These are phyloP conservation scores for Botia kubotai DNA, from an alignment of 2,797 vertebrate species.

Conservation along the genomic window DNA sequence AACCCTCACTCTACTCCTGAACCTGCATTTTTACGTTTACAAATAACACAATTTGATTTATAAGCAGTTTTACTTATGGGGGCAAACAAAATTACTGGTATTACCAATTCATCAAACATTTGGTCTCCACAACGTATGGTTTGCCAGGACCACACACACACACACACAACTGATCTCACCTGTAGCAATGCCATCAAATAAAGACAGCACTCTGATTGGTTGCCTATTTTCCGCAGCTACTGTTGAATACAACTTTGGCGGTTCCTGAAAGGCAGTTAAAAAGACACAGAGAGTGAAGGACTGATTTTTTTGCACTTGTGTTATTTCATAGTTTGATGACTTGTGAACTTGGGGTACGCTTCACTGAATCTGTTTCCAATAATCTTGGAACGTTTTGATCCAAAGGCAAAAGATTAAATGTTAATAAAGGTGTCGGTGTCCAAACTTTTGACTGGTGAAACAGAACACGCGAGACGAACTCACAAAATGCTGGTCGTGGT, in stretches of 20 bases:
- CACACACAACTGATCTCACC: constrained; percentile 71
- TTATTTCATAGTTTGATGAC: too few species aligned
- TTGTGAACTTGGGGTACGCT: too few species aligned
- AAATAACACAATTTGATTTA: too few species aligned
- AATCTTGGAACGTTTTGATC: too few species aligned
- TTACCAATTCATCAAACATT: too few species aligned
- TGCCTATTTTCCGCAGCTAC: constrained; percentile 86
- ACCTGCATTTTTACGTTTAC: too few species aligned
- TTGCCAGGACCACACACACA: neutral
- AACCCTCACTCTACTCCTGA: too few species aligned
- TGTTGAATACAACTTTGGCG: constrained; percentile 86
- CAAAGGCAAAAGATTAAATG: too few species aligned
- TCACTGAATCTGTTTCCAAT: too few species aligned
- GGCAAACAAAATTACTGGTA: too few species aligned
- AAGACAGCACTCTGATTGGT: constrained; percentile 91
- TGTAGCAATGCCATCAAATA: constrained; percentile 93
- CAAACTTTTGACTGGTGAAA: neutral
- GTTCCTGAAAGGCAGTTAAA: constrained; percentile 67
- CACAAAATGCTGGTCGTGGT: constrained; percentile 91
- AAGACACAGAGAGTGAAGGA: neutral
- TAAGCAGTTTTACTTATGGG: too few species aligned
- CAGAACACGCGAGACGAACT: constrained; percentile 60
- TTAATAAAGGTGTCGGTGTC: neutral
- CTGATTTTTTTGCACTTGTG: neutral
- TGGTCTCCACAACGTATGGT: too few species aligned